Conservation (phyloP, 1,140 invertebrate genomes). For the Musca vetustissima region DNA sequence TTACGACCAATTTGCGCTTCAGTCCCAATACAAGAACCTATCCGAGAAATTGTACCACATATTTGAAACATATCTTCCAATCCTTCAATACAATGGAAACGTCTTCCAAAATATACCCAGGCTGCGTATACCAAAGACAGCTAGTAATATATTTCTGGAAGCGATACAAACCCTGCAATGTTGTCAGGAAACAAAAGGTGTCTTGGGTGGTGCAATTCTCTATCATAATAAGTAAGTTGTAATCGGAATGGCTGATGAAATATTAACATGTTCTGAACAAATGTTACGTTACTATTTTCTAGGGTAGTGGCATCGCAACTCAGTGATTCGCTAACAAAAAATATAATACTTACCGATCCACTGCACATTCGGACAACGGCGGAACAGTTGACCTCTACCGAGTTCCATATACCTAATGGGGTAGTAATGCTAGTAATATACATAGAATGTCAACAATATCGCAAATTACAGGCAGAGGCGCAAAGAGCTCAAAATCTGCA, state of each 20-base stretch:
- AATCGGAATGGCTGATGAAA: too few relatives aligned
- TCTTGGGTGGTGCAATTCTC: conserved; percentile 75
- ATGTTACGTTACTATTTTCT: conserved; percentile 39
- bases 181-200: conserved; percentile 71
- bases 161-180: conserved; percentile 78
- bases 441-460: conserved; percentile 65
- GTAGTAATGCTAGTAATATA: conserved; percentile 79
- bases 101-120: conserved; percentile 77
- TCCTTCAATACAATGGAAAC: conserved; percentile 74
- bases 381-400: conserved; percentile 62
- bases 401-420: conserved; percentile 73
- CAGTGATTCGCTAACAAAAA: conserved; percentile 71
- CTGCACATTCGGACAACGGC: conserved; percentile 77
- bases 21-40: conserved; percentile 65
- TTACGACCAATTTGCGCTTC: conserved; percentile 59
- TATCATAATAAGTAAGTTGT: conserved; percentile 82
- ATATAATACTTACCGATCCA: conserved; percentile 76
- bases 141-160: conserved; percentile 77
- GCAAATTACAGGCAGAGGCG: conserved; percentile 54
- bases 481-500: conserved; percentile 47
- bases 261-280: too few relatives aligned
- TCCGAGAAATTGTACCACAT: conserved; percentile 78
- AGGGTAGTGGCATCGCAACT: conserved; percentile 80
- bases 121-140: conserved; percentile 79
- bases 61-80: conserved; percentile 81